A percentile compares a stretch with the other conserved stretches of the same genome.
phyloP scores from a whole-genome alignment of 2,797 vertebrate genomes.

The Macroramphosus scolopax region DNA sequence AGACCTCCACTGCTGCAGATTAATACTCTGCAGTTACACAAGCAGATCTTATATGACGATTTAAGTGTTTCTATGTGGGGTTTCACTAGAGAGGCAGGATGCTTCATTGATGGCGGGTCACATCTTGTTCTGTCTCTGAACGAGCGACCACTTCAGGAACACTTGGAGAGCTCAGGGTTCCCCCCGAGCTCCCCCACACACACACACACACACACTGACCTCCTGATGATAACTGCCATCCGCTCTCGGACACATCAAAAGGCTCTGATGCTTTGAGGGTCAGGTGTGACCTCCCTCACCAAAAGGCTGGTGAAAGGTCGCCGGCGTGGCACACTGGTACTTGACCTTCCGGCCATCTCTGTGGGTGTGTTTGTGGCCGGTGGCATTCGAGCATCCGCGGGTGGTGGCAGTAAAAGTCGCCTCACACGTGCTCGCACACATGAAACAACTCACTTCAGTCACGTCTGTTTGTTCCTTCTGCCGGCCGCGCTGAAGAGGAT shows the following conservation, averaged over 20 bases:
- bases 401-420: conserved; percentile 9
- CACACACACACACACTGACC: conserved; percentile 17
- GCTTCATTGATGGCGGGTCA: neutral
- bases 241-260: conserved; percentile 25
- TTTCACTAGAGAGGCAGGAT: neutral
- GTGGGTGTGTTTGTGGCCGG: conserved; percentile 26
- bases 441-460: neutral
- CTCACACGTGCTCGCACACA: conserved; percentile 27
- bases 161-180: conserved; percentile 2
- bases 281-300: no score
- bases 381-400: conserved; percentile 30
- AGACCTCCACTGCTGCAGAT: no score
- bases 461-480: no score
- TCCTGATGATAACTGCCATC: conserved; percentile 53
- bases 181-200: neutral
- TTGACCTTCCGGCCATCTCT: conserved; percentile 43
- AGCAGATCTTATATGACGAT: no score
- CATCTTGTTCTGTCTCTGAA: conserved; percentile 12
- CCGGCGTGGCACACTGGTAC: conserved; percentile 2
- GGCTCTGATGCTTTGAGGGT: conserved; percentile 40
- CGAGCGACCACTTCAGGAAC: conserved; percentile 32
- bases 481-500: neutral
- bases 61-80: no score
- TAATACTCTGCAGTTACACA: no score
- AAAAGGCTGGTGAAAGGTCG: conserved; percentile 57